Conservation (phyloP, 2,113 vertebrate species). For the Gymnarchus niloticus region DNA sequence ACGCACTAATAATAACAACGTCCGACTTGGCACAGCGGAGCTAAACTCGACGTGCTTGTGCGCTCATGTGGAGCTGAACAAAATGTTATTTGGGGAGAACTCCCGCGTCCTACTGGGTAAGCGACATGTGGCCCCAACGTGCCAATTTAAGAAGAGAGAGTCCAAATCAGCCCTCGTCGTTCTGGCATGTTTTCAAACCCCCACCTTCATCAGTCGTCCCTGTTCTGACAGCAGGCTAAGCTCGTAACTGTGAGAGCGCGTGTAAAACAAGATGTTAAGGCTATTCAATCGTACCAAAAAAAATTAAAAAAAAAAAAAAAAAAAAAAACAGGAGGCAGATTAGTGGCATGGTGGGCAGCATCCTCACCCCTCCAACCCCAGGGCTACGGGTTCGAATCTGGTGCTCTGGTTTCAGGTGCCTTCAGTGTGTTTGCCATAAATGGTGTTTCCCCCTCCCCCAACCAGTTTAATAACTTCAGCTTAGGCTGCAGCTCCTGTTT, state of each 20-base stretch:
- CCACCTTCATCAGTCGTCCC: background rate
- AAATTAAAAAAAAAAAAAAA: background rate
- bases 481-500: background rate
- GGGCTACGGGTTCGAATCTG: background rate
- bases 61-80: background rate
- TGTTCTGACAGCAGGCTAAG: background rate
- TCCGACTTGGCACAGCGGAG: background rate
- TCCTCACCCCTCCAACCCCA: background rate
- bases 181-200: background rate
- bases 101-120: background rate
- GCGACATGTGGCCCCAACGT: background rate
- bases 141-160: conserved; percentile 2
- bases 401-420: background rate
- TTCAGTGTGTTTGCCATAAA: background rate
- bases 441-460: background rate
- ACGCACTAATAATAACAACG: background rate
- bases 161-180: conserved; percentile 8
- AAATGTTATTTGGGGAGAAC: background rate
- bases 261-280: background rate
- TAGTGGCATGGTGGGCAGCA: too few relatives aligned
- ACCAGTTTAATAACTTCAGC: background rate
- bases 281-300: too few relatives aligned
- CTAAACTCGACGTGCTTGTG: background rate
- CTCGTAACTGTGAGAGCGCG: too few relatives aligned
- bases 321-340: background rate